A percentile compares a stretch with the other conserved stretches of the same genome.
Evolutionary conservation across 2,797 vertebrate species (phyloP).

Genomic region (Lagocephalus sceleratus): DNA sequence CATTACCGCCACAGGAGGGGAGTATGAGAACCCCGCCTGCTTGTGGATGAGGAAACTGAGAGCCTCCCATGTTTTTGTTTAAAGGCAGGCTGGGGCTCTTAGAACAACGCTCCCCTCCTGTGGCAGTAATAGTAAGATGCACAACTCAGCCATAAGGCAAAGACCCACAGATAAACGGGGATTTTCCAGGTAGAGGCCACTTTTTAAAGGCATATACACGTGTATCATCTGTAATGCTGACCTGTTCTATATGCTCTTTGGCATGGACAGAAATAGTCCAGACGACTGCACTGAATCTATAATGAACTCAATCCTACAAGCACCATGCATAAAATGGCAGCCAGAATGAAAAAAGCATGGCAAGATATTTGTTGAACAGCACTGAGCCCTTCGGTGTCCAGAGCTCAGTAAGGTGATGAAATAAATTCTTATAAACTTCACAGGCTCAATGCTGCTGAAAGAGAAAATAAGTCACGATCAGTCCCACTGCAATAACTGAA

Average conservation of each 20-base stretch:
- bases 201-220: constrained; percentile 2
- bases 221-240: constrained; percentile 10
- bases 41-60: constrained; percentile 23
- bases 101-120: constrained; percentile 76
- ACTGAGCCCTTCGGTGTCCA: constrained; percentile 9
- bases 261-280: constrained; percentile 43
- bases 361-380: constrained; percentile 17
- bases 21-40: too few relatives aligned
- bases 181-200: constrained; percentile 6
- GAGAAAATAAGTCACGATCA: constrained; percentile 31
- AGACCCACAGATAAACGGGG: neutral
- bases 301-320: constrained; percentile 58
- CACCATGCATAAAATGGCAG: constrained; percentile 53
- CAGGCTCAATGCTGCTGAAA: constrained; percentile 48
- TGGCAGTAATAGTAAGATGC: constrained; percentile 72
- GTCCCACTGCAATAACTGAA: too few relatives aligned
- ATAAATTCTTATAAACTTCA: constrained; percentile 34
- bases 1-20: too few relatives aligned
- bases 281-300: constrained; percentile 39
- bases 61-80: constrained; percentile 40
- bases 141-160: constrained; percentile 35
- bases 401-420: constrained; percentile 23
- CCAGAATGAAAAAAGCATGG: constrained; percentile 33
- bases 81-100: constrained; percentile 42
- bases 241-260: constrained; percentile 43